Evolutionary conservation across 2,888 invertebrate species (phyloP).

Genomic region (Eristalis arbustorum): DNA sequence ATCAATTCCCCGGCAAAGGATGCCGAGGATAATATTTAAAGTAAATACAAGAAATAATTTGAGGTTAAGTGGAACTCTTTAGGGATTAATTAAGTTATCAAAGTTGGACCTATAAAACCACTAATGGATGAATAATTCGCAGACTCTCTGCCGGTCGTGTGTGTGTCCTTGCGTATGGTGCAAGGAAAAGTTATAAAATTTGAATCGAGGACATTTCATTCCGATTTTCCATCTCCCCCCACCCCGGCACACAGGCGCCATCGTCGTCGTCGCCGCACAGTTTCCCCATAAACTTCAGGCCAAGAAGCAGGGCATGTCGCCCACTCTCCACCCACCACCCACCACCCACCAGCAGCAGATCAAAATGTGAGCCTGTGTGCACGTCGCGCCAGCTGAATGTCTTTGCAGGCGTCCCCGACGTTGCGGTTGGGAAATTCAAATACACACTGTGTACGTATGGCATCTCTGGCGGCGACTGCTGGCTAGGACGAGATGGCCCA

Average conservation of each 20-base stretch:
- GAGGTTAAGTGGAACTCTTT: conserved; percentile 63
- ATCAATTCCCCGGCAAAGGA: conserved; percentile 31
- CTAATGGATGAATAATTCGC: conserved; percentile 63
- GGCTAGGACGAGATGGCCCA: neutral
- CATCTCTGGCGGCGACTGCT: conserved; percentile 28
- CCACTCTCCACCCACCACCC: neutral
- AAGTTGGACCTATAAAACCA: conserved; percentile 61
- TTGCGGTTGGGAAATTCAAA: conserved; percentile 59
- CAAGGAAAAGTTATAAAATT: conserved; percentile 54
- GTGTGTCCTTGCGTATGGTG: conserved; percentile 22
- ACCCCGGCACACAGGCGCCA: neutral
- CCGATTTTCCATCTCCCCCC: conserved; percentile 5
- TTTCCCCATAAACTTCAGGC: conserved; percentile 29
- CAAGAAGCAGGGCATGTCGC: conserved; percentile 28
- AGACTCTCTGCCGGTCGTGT: conserved; percentile 18
- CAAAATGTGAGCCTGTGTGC: conserved; percentile 34
- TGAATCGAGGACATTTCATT: conserved; percentile 57
- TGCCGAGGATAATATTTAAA: conserved; percentile 48
- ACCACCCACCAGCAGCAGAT: neutral
- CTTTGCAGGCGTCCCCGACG: conserved; percentile 33
- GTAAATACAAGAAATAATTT: conserved; percentile 64
- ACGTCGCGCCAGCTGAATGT: conserved; percentile 30
- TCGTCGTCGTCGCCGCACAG: neutral
- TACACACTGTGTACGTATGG: conserved; percentile 10
- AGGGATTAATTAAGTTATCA: conserved; percentile 65